Evolutionary conservation across 2,888 invertebrate genomes (phyloP).

Genomic region (Drosophila multiciliata): DNA sequence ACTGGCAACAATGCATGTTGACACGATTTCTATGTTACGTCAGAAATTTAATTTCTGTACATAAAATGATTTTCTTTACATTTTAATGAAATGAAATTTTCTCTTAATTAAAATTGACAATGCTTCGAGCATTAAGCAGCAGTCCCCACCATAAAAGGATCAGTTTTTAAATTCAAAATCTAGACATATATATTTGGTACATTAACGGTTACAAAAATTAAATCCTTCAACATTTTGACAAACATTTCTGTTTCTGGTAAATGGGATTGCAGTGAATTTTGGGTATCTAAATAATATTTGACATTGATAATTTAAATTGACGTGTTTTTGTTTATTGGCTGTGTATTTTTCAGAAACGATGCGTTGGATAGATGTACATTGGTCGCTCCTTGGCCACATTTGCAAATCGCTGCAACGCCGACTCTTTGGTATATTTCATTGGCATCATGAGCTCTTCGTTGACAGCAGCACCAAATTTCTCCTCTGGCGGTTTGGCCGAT

Average conservation of each 20-base stretch:
- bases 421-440: slow-evolving; percentile 30
- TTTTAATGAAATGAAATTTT: background rate
- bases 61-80: background rate
- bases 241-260: background rate
- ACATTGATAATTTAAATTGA: too few relatives aligned
- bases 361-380: background rate
- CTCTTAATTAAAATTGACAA: too few relatives aligned
- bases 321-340: background rate
- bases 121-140: too few relatives aligned
- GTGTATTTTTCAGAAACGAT: background rate
- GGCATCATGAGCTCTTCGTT: slow-evolving; percentile 33
- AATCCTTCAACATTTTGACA: background rate
- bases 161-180: too few relatives aligned
- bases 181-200: background rate
- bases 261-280: background rate
- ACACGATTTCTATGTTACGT: background rate
- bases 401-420: slow-evolving; percentile 45
- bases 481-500: background rate
- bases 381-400: slow-evolving; percentile 3
- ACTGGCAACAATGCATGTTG: background rate
- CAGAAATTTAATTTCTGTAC: background rate
- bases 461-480: background rate
- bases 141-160: too few relatives aligned
- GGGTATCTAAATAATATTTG: background rate
- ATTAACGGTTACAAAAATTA: background rate